Percentiles rank a stretch among this genome's conserved stretches.
These are phyloP conservation scores for Coendou prehensilis DNA, from an alignment of 2,797 vertebrate genomes.

Conservation along the genomic window DNA sequence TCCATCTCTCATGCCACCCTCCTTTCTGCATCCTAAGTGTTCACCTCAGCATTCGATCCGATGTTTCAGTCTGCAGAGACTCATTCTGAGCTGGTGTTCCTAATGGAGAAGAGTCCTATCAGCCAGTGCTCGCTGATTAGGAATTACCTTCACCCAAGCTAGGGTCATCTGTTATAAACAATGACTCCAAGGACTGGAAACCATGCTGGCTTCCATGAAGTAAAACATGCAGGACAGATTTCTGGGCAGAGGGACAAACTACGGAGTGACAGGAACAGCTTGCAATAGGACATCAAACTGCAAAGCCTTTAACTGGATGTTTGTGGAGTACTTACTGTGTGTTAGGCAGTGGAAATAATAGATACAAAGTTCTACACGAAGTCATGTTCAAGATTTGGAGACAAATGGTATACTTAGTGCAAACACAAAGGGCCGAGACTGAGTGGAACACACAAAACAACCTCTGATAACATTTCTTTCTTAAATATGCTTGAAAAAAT, in stretches of 20 bases:
- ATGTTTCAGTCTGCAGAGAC: not conserved
- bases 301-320: accelerated
- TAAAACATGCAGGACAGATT: not conserved
- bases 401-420: accelerated
- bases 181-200: not conserved
- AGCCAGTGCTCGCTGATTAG: not conserved
- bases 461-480: not conserved
- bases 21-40: accelerated
- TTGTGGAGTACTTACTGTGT: accelerated
- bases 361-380: not conserved
- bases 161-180: not conserved
- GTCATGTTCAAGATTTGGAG: not conserved
- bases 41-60: not conserved
- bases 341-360: not conserved
- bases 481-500: not conserved
- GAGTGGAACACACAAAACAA: not conserved
- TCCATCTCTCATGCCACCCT: not conserved
- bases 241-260: not conserved
- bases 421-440: not conserved
- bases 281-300: accelerated
- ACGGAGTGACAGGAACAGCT: accelerated
- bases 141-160: not conserved
- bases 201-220: not conserved
- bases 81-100: not conserved
- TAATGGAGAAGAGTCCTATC: not conserved